Evolutionary conservation across 2,797 vertebrate genomes (phyloP).

Genomic region (Antennarius maculatus): DNA sequence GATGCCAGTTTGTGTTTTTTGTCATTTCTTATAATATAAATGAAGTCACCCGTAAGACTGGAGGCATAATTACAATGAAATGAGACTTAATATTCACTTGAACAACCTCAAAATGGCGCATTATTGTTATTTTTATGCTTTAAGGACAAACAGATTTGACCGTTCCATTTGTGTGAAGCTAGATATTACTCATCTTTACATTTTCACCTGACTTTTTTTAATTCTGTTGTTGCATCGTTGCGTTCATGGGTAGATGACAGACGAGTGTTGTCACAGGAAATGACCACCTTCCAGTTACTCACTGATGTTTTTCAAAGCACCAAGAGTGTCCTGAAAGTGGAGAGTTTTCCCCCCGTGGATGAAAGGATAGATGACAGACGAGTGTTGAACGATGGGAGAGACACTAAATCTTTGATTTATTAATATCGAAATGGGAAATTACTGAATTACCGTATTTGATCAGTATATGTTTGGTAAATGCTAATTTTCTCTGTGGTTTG

Average conservation of each 20-base stretch:
- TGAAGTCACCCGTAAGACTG: conserved; percentile 24
- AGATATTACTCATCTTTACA: background rate
- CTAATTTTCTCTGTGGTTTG: conserved; percentile 9
- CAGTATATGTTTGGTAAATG: background rate
- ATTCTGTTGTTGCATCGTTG: background rate
- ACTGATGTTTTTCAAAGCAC: conserved; percentile 23
- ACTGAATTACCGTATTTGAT: conserved; percentile 35
- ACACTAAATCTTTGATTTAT: conserved; percentile 12
- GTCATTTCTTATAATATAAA: conserved; percentile 14
- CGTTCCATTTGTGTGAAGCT: background rate
- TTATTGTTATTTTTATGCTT: background rate
- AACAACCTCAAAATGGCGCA: conserved; percentile 1
- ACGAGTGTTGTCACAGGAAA: conserved; percentile 42
- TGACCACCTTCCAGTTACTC: conserved; percentile 26
- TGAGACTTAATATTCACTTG: background rate
- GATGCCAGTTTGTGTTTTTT: conserved; percentile 11
- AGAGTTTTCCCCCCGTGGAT: conserved; percentile 31
- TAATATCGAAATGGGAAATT: conserved; percentile 35
- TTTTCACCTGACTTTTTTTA: background rate
- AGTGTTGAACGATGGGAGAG: conserved; percentile 32
- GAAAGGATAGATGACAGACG: conserved; percentile 40
- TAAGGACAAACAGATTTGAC: no score
- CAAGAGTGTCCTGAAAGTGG: conserved; percentile 16
- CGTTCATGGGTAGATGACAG: no score
- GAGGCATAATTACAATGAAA: conserved; percentile 21